Base-by-base conservation (phyloP, 2,797 vertebrate genomes). In the Serranus cabrilla region DNA sequence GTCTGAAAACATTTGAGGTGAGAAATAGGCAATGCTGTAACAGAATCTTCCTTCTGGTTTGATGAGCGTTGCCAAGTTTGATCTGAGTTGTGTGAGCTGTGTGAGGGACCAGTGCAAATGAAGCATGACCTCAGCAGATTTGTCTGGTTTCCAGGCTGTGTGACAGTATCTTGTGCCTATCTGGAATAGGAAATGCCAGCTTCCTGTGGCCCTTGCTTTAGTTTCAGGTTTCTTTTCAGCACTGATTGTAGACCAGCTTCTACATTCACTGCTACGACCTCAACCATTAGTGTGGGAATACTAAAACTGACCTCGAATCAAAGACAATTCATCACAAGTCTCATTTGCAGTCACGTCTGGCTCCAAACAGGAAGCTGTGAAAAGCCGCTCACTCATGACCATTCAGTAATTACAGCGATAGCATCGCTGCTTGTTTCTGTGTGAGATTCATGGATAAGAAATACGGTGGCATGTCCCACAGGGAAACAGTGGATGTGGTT, bases 311-410 rank as follows among this genome's bases (percentile, higher is more conserved):
- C 23, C 55, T 12, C 20, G 45, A 34, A 71, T 80, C 31, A 70
- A 18, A 16, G 25, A 57, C n/a, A 56, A 51, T 65, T 69, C 2
- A 50, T 69, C 52, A 58, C 17, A 63, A 39, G 74, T 68, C 49
- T 72, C 16, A 52, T 69, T 46, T 51, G 43, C 65, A 57, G 18
- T 69, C 64, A 40, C 18, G 9, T 52, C 62, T 78, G 66, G 59
- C 58, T 74, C 61, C 55, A 57, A 70, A 85, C 64, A 80, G 85
- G 77, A 88, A 80, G 49, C 21, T 57, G 45, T 45, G 45, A 57
- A 67, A 71, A 81, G 57, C 52, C 4, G 0, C 70, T 86, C 80
- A 79, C 63, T 90, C 75, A 21, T 65, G 76, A 59, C 76, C 57
- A 66, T 63, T 82, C 71, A 70, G 63, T 31, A 23, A 17, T 80